Evolutionary conservation across 2,113 vertebrate species (phyloP).

Genomic region (Pterocles gutturalis): DNA sequence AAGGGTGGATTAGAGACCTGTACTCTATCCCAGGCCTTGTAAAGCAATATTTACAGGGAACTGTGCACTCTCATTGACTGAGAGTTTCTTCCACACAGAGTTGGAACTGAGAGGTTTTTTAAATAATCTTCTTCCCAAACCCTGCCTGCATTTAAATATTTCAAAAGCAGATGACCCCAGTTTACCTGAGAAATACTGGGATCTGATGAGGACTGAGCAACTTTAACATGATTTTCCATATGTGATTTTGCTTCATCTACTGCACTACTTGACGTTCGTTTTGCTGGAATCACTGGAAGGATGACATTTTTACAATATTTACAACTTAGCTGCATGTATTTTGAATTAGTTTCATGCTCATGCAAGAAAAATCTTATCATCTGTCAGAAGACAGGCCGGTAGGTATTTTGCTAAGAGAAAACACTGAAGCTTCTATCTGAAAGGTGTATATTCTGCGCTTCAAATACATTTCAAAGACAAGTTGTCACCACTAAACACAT

Average conservation of each 20-base stretch:
- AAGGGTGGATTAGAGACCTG: neutral
- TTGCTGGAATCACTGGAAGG: constrained; percentile 71
- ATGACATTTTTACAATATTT: constrained; percentile 44
- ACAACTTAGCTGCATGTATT: neutral
- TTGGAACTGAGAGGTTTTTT: neutral
- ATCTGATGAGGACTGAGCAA: constrained; percentile 75
- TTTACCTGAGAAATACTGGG: constrained; percentile 66
- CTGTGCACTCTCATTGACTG: neutral
- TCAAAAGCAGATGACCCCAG: neutral
- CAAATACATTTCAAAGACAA: neutral
- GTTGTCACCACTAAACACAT: neutral
- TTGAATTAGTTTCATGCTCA: neutral
- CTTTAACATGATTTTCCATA: constrained; percentile 56
- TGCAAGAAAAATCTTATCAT: neutral
- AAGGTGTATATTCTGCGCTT: neutral
- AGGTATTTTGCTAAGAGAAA: neutral
- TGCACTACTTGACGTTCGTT: constrained; percentile 77
- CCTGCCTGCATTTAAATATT: neutral
- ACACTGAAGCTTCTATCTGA: neutral
- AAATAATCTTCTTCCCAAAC: neutral
- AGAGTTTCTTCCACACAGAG: neutral
- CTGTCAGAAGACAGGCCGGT: neutral
- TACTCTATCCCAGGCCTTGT: neutral
- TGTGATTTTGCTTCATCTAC: constrained; percentile 52
- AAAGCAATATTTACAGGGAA: neutral